phyloP scores from a whole-genome alignment of 2,113 vertebrate genomes.

The Menidia beryllina region DNA sequence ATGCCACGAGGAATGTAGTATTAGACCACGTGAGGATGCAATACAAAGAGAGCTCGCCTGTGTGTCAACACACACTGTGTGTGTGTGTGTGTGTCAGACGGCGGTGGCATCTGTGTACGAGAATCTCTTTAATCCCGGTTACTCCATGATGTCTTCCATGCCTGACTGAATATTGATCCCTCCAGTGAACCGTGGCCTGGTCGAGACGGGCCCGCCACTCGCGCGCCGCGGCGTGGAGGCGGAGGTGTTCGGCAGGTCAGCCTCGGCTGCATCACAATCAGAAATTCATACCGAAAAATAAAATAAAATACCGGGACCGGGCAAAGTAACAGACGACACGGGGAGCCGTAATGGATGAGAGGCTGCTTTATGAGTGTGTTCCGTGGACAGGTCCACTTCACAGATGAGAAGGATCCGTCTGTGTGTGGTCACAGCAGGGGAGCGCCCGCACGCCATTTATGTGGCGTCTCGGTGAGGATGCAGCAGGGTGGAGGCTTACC shows the following conservation, averaged over 20 bases:
- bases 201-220: neutral
- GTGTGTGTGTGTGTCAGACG: constrained; percentile 19
- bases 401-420: constrained; percentile 66
- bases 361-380: constrained; percentile 73
- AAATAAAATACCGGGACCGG: constrained; percentile 54
- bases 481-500: constrained; percentile 57
- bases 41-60: constrained; percentile 1
- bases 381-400: constrained; percentile 70
- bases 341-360: constrained; percentile 68
- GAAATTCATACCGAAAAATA: constrained; percentile 63
- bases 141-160: constrained; percentile 45
- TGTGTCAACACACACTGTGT: constrained; percentile 6
- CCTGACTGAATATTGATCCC: constrained; percentile 50
- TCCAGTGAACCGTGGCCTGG: constrained; percentile 43
- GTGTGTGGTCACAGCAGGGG: constrained; percentile 56
- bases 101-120: constrained; percentile 21
- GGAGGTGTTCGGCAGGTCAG: constrained; percentile 22
- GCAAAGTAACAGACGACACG: constrained; percentile 53
- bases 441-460: constrained; percentile 32
- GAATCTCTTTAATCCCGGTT: constrained; percentile 51
- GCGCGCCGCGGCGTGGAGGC: constrained; percentile 20
- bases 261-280: constrained; percentile 55
- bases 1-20: constrained; percentile 35
- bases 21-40: constrained; percentile 27
- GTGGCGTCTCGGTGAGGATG: constrained; percentile 44